Evolutionary conservation across 2,113 vertebrate species (phyloP).

Genomic region (Motacilla alba): DNA sequence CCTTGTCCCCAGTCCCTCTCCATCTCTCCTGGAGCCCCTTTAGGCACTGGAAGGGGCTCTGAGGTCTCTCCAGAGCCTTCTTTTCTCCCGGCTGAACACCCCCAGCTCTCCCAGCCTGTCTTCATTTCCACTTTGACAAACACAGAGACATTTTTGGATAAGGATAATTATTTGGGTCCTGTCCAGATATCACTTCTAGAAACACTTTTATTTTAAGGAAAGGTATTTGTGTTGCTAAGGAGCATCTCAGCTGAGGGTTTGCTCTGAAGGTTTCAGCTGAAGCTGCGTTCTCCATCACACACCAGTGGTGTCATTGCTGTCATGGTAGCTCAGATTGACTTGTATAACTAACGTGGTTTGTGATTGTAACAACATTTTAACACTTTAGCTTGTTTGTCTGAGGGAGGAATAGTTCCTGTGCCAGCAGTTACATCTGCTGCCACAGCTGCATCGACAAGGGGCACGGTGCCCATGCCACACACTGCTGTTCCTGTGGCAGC

Average conservation of each 20-base stretch:
- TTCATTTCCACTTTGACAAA: neutral
- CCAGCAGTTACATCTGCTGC: constrained; percentile 50
- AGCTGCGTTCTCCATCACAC: neutral
- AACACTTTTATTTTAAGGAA: neutral
- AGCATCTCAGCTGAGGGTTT: neutral
- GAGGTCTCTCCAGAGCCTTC: neutral
- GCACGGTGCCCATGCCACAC: constrained; percentile 6
- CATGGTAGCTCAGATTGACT: neutral
- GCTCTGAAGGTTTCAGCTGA: neutral
- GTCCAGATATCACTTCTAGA: neutral
- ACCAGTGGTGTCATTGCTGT: neutral
- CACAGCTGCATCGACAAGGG: constrained; percentile 13
- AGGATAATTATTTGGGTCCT: neutral
- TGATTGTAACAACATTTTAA: constrained; percentile 33
- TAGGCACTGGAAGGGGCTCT: neutral
- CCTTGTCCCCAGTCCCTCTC: neutral
- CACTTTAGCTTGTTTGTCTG: constrained; percentile 47
- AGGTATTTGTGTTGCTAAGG: neutral
- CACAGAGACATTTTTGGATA: neutral
- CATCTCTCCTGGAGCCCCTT: neutral
- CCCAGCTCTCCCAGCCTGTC: neutral
- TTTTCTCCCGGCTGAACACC: neutral
- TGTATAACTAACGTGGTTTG: neutral
- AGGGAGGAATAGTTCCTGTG: neutral
- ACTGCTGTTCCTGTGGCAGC: neutral